Percentiles rank a stretch among this genome's conserved stretches.
These are phyloP conservation scores for Furcula furcula DNA, from an alignment of 2,888 invertebrate genomes.

Conservation along the genomic window DNA sequence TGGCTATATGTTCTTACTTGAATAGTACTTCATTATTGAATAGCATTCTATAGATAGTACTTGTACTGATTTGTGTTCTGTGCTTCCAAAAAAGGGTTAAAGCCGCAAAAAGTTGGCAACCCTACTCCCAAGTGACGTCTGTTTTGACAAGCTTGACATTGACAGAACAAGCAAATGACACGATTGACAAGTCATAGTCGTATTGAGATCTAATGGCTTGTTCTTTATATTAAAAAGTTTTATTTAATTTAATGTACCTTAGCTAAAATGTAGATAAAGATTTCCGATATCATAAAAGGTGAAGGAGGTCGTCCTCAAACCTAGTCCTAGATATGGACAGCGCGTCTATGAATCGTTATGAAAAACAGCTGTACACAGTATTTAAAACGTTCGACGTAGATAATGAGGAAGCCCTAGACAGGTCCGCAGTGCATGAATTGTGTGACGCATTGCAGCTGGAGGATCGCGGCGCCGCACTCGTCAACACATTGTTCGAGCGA, in stretches of 20 bases:
- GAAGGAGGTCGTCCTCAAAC: constrained; percentile 7
- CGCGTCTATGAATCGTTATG: constrained; percentile 86
- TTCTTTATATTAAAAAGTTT: no score
- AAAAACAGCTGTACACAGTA: constrained; percentile 90
- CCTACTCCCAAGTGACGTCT: no score
- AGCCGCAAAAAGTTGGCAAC: no score
- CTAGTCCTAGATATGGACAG: constrained; percentile 49
- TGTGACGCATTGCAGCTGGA: constrained; percentile 90
- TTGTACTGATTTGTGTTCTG: no score
- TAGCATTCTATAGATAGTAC: no score
- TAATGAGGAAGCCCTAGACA: constrained; percentile 85
- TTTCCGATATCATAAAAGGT: constrained; percentile 3
- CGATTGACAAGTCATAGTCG: constrained; percentile 21
- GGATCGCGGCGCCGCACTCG: constrained; percentile 84
- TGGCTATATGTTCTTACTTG: no score
- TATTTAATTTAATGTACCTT: no score
- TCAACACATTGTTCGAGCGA: constrained; percentile 80
- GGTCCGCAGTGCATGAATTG: constrained; percentile 84
- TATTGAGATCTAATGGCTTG: no score
- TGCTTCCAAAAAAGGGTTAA: no score
- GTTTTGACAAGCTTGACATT: constrained; percentile 17
- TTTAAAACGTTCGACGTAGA: constrained; percentile 90
- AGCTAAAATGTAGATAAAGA: no score
- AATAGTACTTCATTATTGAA: no score
- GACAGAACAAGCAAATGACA: no score